Percentiles rank a stretch among this genome's conserved stretches.
These are phyloP conservation scores for Drosophila putrida DNA, from an alignment of 2,888 invertebrate genomes.

Conservation along the genomic window DNA sequence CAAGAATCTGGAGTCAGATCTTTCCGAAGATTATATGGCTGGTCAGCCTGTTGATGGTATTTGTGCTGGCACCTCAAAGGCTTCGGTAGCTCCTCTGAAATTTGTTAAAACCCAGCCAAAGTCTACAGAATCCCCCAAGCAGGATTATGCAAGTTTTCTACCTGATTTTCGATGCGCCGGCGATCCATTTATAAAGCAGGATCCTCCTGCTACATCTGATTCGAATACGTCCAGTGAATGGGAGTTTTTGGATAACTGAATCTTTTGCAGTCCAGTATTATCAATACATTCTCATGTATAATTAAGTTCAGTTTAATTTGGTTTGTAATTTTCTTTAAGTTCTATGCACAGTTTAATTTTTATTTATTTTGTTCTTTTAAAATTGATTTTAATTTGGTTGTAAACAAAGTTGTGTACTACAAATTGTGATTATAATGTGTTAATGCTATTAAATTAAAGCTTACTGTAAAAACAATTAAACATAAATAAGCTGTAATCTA, in stretches of 20 bases:
- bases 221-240: conserved; percentile 84
- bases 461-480: conserved; percentile 16
- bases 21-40: conserved; percentile 48
- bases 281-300: conserved; percentile 5
- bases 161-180: conserved; percentile 75
- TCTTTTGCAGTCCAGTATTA: conserved; percentile 42
- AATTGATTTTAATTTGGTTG: conserved; percentile 4
- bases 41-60: conserved; percentile 80
- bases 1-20: conserved; percentile 52
- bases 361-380: conserved; percentile 7
- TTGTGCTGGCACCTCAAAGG: conserved; percentile 46
- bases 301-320: conserved; percentile 13
- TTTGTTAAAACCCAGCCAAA: conserved; percentile 70
- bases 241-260: conserved; percentile 84
- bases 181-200: conserved; percentile 63
- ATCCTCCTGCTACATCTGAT: conserved; percentile 56
- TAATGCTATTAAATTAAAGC: conserved; percentile 44
- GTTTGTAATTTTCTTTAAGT: conserved; percentile 5
- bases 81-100: conserved; percentile 39
- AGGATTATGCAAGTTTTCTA: conserved; percentile 75
- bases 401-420: conserved; percentile 37
- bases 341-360: conserved; percentile 15
- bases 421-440: conserved; percentile 58
- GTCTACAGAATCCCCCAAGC: conserved; percentile 12
- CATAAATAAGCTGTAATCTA: conserved; percentile 7